Base-by-base conservation (phyloP, 37 sponge, comb jelly and placozoan genomes). In the Axinella damicornis region DNA sequence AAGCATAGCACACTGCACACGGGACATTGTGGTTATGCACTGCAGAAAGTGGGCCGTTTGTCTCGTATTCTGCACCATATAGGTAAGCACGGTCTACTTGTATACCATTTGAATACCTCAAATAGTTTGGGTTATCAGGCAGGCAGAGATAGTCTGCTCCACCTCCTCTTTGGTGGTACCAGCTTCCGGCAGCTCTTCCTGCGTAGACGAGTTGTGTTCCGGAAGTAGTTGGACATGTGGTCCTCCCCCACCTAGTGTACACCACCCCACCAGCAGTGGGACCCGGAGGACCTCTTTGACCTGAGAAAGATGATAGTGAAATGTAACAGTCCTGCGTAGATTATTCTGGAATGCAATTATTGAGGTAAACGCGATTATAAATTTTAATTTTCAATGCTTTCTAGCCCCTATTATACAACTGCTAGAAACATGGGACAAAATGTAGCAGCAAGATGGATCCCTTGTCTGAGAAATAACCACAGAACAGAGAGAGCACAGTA, bases 1-100 rank as follows among this genome's bases (percentile, higher is more conserved):
- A 52, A 27, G 34, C 52, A 55, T 53, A 41, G 66, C 87, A 87
- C 24, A 87, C 87, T 64, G 87, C 80, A 80, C 87, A 87, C 17
- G 87, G 87, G 4, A 73, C 75, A 62, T 72, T 73, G 73, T 73
- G 65, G 28, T 87, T 57, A 63, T 71, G 73, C 0, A 15, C 0
- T 39, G 58, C 76, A 2, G 20, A n/a, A 0, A 74, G n/a, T 59
- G 85, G 85, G n/a, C 79, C 53, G 4, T 4, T 12, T 12, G 46
- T 46, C 46, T 46, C 6, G 73, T 87, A 87, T 39, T 87, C 87
- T 17, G 75, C 57, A 2, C 87, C 87, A 87, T 87, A 73, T 2
- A 87, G n/a, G 14, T 20, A 28, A 20, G 71, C 54, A 53, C 46
- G 46, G 4, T 46, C 46, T 9, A 9, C 9, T 9, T 46, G 46